These are phyloP conservation scores for Chelonus insularis DNA, from an alignment of 1,140 invertebrate species.

Conservation along the genomic window DNA sequence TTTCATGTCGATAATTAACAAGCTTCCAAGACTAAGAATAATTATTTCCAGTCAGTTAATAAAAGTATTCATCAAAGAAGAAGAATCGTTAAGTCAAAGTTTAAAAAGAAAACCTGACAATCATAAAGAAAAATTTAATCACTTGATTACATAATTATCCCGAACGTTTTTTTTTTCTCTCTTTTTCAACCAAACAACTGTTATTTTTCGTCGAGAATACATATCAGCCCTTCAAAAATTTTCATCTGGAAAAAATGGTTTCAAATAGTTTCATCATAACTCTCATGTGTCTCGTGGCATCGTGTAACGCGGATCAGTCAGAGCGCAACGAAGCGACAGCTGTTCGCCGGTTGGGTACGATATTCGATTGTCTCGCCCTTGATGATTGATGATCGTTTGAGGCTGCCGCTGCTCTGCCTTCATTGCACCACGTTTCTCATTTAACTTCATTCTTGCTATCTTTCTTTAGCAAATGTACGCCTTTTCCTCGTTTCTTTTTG, in stretches of 20 bases:
- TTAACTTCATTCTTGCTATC: conserved; percentile 38
- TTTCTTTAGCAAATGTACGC: conserved; percentile 26
- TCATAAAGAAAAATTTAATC: too few relatives aligned
- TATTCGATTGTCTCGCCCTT: conserved; percentile 60
- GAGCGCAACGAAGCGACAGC: conserved; percentile 56
- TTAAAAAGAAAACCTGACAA: too few relatives aligned
- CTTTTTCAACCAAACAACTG: too few relatives aligned
- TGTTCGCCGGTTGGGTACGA: conserved; percentile 55
- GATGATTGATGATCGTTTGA: conserved; percentile 61
- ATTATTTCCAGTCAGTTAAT: too few relatives aligned
- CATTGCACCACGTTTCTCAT: conserved; percentile 38
- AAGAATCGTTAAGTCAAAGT: too few relatives aligned
- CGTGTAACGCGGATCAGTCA: conserved; percentile 46
- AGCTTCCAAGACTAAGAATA: too few relatives aligned
- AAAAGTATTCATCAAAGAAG: too few relatives aligned
- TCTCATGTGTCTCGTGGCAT: conserved; percentile 35
- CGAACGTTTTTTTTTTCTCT: too few relatives aligned
- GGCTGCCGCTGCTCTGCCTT: conserved; percentile 46
- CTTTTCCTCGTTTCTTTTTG: not conserved
- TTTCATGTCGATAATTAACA: too few relatives aligned
- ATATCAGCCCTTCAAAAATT: too few relatives aligned
- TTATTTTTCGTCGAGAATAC: too few relatives aligned
- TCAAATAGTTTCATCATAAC: conserved; percentile 24
- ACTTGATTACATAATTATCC: too few relatives aligned
- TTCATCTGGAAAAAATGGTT: conserved; percentile 19